Evolutionary conservation across 2,888 invertebrate species (phyloP).

Genomic region (Hirtodrosophila trivittata): DNA sequence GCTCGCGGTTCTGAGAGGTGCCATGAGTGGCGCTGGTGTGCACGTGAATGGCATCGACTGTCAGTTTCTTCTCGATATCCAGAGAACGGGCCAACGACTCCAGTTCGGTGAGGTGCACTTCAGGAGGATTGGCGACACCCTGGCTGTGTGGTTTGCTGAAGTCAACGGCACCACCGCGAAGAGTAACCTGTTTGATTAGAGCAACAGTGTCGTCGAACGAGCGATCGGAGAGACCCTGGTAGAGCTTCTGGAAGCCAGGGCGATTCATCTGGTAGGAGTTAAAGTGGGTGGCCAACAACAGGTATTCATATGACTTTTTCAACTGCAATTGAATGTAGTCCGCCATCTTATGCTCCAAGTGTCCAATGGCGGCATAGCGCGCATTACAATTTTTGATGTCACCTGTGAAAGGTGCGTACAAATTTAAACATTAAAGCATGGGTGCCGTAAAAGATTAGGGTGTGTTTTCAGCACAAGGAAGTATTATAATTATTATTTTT

Average conservation of each 20-base stretch:
- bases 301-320: slow-evolving; percentile 89
- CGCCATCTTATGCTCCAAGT: slow-evolving; percentile 74
- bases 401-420: slow-evolving; percentile 31
- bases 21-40: slow-evolving; percentile 87
- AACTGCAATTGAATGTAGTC: slow-evolving; percentile 86
- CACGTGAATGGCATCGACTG: slow-evolving; percentile 87
- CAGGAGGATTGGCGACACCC: slow-evolving; percentile 37
- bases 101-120: slow-evolving; percentile 85
- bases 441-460: slow-evolving; percentile 1
- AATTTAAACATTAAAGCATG: slow-evolving; percentile 5
- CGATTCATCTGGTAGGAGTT: slow-evolving; percentile 91
- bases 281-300: slow-evolving; percentile 90
- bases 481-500: slow-evolving; percentile 22
- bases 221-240: slow-evolving; percentile 89
- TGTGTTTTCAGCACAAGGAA: slow-evolving; percentile 30
- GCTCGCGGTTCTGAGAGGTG: slow-evolving; percentile 62
- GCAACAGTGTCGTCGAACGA: slow-evolving; percentile 90
- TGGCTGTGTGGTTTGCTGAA: slow-evolving; percentile 82
- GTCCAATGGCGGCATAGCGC: slow-evolving; percentile 74
- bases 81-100: slow-evolving; percentile 89
- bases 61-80: slow-evolving; percentile 90
- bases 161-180: slow-evolving; percentile 88
- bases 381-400: slow-evolving; percentile 67
- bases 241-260: slow-evolving; percentile 90
- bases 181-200: slow-evolving; percentile 90